Conservation (phyloP, 2,797 vertebrate species). For the Ispidina lecontei region DNA sequence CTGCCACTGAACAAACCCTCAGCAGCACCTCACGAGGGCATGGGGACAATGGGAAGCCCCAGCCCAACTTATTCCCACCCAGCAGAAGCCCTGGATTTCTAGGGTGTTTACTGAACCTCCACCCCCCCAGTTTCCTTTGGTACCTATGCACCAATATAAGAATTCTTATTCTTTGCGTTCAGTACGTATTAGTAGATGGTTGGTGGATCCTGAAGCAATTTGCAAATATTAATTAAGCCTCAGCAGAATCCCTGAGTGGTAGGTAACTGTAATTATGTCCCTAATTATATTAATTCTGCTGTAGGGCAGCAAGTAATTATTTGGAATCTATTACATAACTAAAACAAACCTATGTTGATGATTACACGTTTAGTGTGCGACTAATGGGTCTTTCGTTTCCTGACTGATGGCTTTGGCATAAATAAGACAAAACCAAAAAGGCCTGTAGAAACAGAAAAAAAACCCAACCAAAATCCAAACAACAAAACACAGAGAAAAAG, state of each 20-base stretch:
- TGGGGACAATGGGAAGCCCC: not conserved
- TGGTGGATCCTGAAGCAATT: not conserved
- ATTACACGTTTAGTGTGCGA: not conserved
- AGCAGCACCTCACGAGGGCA: fast-evolving
- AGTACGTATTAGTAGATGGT: not conserved
- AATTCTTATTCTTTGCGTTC: not conserved
- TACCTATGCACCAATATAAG: not conserved
- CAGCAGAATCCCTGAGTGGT: not conserved
- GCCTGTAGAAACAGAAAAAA: not conserved
- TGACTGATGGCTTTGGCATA: not conserved
- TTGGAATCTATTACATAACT: conserved; percentile 16
- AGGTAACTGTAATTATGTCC: not conserved
- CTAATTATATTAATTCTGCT: conserved; percentile 56
- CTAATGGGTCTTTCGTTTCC: not conserved
- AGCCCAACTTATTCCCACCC: not conserved
- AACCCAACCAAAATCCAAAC: too few relatives aligned
- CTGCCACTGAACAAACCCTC: not conserved
- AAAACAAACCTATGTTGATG: conserved; percentile 20
- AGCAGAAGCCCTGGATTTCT: not conserved
- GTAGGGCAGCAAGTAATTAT: conserved; percentile 19
- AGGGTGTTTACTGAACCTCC: not conserved
- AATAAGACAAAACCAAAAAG: too few relatives aligned
- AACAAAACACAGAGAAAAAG: not conserved
- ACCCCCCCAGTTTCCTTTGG: not conserved
- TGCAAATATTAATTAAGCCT: conserved; percentile 52